A percentile compares a stretch with the other conserved stretches of the same genome.
Evolutionary conservation across 2,113 vertebrate species (phyloP).

Genomic region (Agelaius tricolor): DNA sequence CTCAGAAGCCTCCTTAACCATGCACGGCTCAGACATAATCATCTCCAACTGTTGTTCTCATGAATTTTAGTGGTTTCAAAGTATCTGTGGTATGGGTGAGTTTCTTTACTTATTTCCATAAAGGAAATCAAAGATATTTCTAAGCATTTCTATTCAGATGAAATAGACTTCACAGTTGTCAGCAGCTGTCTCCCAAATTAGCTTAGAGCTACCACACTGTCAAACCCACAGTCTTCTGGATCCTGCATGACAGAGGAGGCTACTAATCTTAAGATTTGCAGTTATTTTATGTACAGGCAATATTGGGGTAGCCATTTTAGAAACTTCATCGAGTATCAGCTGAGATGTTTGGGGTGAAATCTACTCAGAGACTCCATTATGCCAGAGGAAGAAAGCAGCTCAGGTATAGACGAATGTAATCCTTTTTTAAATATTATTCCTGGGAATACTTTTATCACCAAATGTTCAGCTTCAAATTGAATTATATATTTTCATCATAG

Average conservation of each 20-base stretch:
- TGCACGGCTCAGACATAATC: neutral
- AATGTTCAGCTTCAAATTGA: conserved; percentile 64
- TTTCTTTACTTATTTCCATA: conserved; percentile 18
- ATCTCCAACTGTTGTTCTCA: neutral
- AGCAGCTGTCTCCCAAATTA: conserved; percentile 32
- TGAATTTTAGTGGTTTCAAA: conserved; percentile 22
- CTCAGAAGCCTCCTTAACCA: conserved; percentile 1
- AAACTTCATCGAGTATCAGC: conserved; percentile 43
- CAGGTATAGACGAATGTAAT: conserved; percentile 60
- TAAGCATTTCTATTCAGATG: neutral
- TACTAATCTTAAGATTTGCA: conserved; percentile 1
- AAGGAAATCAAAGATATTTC: conserved; percentile 57
- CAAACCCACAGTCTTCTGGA: neutral
- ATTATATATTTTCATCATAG: conserved; percentile 58
- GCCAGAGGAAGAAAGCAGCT: conserved; percentile 51
- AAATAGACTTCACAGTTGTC: conserved; percentile 27
- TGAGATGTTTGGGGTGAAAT: conserved; percentile 40
- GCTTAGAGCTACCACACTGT: conserved; percentile 2
- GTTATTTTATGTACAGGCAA: conserved; percentile 25
- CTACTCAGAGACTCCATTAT: conserved; percentile 25
- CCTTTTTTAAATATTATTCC: conserved; percentile 72
- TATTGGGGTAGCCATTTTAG: conserved; percentile 41
- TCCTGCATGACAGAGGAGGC: neutral
- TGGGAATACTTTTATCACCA: conserved; percentile 72
- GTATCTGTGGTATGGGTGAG: conserved; percentile 22